These are phyloP conservation scores for Casuarius casuarius DNA, from an alignment of 2,113 vertebrate genomes.

Conservation along the genomic window DNA sequence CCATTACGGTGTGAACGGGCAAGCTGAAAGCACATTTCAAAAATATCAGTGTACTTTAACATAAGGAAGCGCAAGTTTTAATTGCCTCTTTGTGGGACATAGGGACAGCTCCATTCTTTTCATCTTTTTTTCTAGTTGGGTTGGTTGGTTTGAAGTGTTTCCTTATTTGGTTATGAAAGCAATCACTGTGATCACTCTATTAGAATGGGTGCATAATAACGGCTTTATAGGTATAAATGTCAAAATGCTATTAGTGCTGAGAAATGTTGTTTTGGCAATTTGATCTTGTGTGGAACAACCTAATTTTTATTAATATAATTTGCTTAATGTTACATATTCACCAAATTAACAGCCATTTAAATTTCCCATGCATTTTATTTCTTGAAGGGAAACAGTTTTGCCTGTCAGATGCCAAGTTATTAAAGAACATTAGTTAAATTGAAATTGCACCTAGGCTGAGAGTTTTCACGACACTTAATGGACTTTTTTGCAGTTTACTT, in stretches of 20 bases:
- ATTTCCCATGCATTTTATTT: neutral
- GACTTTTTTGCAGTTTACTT: slow-evolving; percentile 9
- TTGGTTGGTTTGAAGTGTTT: neutral
- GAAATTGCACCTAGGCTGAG: slow-evolving; percentile 10
- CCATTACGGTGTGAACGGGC: neutral
- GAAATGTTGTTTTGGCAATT: neutral
- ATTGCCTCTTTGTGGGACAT: neutral
- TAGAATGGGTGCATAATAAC: neutral
- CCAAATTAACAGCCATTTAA: neutral
- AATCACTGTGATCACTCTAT: neutral
- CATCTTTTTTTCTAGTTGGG: neutral
- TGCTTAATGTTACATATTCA: neutral
- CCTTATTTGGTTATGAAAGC: neutral
- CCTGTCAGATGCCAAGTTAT: slow-evolving; percentile 3
- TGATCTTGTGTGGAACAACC: neutral
- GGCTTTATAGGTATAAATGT: slow-evolving; percentile 3
- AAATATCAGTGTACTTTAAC: neutral
- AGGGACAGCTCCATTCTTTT: fast-evolving
- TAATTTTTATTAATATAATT: slow-evolving; percentile 23
- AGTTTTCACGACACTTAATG: neutral
- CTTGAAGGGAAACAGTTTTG: neutral
- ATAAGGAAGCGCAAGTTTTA: neutral
- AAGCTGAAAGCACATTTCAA: neutral
- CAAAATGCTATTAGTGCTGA: neutral
- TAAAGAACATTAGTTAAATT: slow-evolving; percentile 45